Percentiles rank a stretch among this genome's conserved stretches.
Conservation (phyloP, 2,797 vertebrate species). For the Xenops minutus region DNA sequence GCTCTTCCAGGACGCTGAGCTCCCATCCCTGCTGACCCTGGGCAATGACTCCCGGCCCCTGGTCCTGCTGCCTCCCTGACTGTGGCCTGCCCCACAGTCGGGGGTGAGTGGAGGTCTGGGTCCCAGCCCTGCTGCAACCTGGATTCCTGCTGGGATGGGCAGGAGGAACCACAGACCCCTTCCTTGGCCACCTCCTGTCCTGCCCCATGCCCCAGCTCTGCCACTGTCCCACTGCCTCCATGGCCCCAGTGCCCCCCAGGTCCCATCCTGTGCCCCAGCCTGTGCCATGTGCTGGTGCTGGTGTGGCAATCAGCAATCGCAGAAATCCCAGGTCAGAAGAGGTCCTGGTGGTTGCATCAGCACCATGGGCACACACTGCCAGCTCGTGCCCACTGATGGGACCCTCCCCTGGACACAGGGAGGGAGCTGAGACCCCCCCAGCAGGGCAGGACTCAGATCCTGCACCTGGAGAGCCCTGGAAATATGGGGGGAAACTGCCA, state of each 20-base stretch:
- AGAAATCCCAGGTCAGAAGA: background rate
- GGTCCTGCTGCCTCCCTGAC: background rate
- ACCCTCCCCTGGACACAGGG: background rate
- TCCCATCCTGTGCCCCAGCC: background rate
- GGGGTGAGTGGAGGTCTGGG: background rate
- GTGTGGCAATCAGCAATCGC: background rate
- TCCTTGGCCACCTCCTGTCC: background rate
- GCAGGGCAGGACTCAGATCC: rapidly evolving
- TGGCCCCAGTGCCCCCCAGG: rapidly evolving
- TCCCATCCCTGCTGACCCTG: background rate
- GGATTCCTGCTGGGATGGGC: rapidly evolving
- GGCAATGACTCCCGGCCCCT: background rate
- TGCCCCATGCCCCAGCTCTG: background rate
- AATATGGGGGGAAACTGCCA: background rate
- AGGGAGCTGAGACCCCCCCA: background rate
- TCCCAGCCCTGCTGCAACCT: background rate
- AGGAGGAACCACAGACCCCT: rapidly evolving
- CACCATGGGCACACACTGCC: rapidly evolving
- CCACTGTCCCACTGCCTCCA: rapidly evolving
- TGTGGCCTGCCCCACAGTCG: rapidly evolving
- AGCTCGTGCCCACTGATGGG: background rate
- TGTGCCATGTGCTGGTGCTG: rapidly evolving
- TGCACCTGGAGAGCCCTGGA: background rate
- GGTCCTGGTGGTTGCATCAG: background rate
- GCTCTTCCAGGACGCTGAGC: background rate